phyloP scores from a whole-genome alignment of 2,113 vertebrate genomes.

The Pongo abelii region DNA sequence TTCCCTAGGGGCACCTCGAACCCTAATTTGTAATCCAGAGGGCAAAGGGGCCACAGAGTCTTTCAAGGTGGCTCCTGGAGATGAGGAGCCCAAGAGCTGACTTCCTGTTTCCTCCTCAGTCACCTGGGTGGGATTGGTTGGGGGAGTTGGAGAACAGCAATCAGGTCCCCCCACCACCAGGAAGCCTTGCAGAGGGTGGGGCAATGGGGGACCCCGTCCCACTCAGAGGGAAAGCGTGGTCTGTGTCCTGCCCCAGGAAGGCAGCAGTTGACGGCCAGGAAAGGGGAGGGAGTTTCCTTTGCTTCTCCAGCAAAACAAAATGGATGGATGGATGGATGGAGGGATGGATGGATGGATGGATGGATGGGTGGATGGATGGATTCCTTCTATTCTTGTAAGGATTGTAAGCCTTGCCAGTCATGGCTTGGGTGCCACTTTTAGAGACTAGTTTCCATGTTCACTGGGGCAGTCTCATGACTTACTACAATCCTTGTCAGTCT shows the following conservation, averaged over 20 bases:
- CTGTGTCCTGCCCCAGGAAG: neutral
- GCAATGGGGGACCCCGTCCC: neutral
- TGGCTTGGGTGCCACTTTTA: neutral
- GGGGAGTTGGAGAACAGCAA: fast-evolving
- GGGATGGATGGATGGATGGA: too few species aligned
- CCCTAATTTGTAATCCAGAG: neutral
- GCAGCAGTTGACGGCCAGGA: too few species aligned
- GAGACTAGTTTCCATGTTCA: neutral
- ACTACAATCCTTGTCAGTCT: neutral
- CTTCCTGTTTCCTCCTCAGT: fast-evolving
- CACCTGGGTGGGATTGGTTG: too few species aligned
- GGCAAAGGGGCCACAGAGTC: too few species aligned
- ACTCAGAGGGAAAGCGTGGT: too few species aligned
- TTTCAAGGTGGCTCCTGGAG: neutral
- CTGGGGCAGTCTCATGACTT: neutral
- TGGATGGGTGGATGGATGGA: too few species aligned
- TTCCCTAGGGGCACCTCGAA: neutral
- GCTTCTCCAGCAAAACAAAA: neutral
- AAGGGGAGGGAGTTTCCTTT: neutral
- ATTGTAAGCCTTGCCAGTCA: too few species aligned
- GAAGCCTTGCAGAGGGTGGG: neutral
- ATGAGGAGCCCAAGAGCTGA: neutral
- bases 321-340: too few species aligned
- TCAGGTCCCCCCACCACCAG: neutral
- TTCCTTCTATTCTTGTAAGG: neutral